phyloP scores from a whole-genome alignment of 2,797 vertebrate species.

The Clarias fuscus region DNA sequence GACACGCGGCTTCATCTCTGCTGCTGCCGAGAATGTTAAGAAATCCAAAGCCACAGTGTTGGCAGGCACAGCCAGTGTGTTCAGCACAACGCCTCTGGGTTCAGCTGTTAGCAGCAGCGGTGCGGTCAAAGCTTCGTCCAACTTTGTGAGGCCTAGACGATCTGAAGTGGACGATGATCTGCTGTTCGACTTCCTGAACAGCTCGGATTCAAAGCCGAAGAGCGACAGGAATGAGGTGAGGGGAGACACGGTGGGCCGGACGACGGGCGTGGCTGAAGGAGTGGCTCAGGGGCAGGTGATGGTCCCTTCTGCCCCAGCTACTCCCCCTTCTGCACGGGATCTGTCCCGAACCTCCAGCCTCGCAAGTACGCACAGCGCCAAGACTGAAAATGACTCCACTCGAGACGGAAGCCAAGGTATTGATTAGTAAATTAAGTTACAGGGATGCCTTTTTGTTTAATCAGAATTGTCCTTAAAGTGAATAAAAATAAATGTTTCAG shows the following conservation, averaged over 20 bases:
- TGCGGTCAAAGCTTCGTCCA: conserved; percentile 74
- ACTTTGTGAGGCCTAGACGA: conserved; percentile 90
- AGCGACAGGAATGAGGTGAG: conserved; percentile 79
- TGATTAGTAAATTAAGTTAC: background rate
- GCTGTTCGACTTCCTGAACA: conserved; percentile 97
- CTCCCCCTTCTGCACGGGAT: conserved; percentile 70
- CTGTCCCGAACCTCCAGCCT: conserved; percentile 80
- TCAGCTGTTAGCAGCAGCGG: conserved; percentile 55
- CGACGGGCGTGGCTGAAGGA: conserved; percentile 52
- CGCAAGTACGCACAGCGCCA: conserved; percentile 76
- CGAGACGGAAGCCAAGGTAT: conserved; percentile 83
- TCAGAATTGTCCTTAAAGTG: background rate
- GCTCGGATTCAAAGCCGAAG: conserved; percentile 82
- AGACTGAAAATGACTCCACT: conserved; percentile 78
- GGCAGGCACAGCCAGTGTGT: conserved; percentile 77
- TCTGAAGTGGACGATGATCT: conserved; percentile 91
- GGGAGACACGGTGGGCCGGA: conserved; percentile 75
- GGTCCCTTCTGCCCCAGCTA: conserved; percentile 66
- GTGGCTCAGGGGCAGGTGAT: conserved; percentile 48
- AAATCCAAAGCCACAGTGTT: conserved; percentile 81
- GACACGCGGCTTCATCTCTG: conserved; percentile 76
- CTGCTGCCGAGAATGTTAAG: conserved; percentile 87
- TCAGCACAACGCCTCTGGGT: conserved; percentile 57
- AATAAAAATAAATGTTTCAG: background rate
- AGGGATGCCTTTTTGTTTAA: background rate